Base-by-base conservation (phyloP, 2,888 invertebrate species). In the Drosophila acutilabella region DNA sequence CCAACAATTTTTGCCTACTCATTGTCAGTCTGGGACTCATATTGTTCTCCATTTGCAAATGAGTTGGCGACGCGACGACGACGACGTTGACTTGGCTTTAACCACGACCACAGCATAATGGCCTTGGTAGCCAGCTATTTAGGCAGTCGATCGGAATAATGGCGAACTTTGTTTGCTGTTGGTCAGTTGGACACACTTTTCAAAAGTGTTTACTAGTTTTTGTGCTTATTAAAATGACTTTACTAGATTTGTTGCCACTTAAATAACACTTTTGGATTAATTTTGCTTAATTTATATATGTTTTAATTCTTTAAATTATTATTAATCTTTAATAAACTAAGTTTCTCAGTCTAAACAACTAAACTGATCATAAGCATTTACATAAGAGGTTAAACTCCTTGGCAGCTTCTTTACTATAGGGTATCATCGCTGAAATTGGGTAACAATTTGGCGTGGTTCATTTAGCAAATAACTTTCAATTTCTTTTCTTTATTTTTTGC, bases 41-140 rank as follows among this genome's bases (percentile, higher is more conserved):
- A 66, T 40, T 65, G 54, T 81, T 61, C 51, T 61, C 81, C 86
- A 88, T 81, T 81, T 88, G 88, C 88, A 88, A 84, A 89, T 83
- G 81, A 88, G 72, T 73, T 58, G 58, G 18, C 72, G 44, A 36
- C 41, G 42, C 30, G 44, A 13, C 44, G 53, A 36, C 58, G 33
- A 38, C 41, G 30, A 50, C 36, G 3, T 36, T 36, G 36, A 36
- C 36, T 36, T 36, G 13, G 36, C 36, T 36, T 36, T 36, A 36
- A 36, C 36, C 36, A 36, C 11, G 20, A 26, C 16, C 16, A 66
- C 48, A 44, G 57, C 36, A 30, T 64, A 64, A 70, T 71, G 58
- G 61, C 71, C 38, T 33, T 47, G 36, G 13, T 13, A 36, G 51
- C 30, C 10, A 47, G 59, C 56, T 59, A 60, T 65, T 76, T 74